Base-by-base conservation (phyloP, 2,797 vertebrate species). In the Aviceda cuculoides region DNA sequence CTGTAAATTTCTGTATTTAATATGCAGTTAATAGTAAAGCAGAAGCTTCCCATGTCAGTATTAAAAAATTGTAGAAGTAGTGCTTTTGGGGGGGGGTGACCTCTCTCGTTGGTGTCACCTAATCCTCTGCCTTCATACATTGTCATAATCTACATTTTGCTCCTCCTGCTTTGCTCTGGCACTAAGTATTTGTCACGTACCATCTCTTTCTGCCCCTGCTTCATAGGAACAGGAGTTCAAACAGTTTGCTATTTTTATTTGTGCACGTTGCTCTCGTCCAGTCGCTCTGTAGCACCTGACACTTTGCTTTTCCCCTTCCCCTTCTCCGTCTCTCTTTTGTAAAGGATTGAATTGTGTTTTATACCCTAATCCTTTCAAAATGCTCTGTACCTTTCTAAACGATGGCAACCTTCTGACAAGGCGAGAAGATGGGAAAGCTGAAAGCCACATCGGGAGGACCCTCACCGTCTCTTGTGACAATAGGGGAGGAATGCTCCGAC, bases 381-480 rank as follows among this genome's bases (percentile, higher is more conserved):
- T 58, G 77, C 89, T 59, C 93, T 95, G 77, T 97, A 97, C 97
- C 97, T 98, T 98, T 98, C 98, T 97, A 98, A 98, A 83, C 2
- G 95, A 97, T 89, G 97, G 98, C 97, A 98, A 97, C 95, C 94
- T 97, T 98, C 98, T 98, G 98, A 98, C 98, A 98, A 98, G 97
- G 97, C 96, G 91, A 87, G 95, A 93, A 97, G 96, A 98, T 92
- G 98, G 97, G 97, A 98, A 96, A 95, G 73, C 91, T 80, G 95
- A 93, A 96, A 95, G 91, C 89, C 95, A 93, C 98, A 97, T 98
- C 95, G 98, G 98, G 98, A 97, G 90, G 92, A 97, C 90, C 96
- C 97, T 97, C 91, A 95, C 90, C 96, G 96, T 95, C 96, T 98
- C 98, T 98, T 98, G 97, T 98, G 98, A 98, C 98, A 98, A 98